A percentile compares a stretch with the other conserved stretches of the same genome.
phyloP scores from a whole-genome alignment of 2,113 vertebrate genomes.

The Chinchilla lanigera region DNA sequence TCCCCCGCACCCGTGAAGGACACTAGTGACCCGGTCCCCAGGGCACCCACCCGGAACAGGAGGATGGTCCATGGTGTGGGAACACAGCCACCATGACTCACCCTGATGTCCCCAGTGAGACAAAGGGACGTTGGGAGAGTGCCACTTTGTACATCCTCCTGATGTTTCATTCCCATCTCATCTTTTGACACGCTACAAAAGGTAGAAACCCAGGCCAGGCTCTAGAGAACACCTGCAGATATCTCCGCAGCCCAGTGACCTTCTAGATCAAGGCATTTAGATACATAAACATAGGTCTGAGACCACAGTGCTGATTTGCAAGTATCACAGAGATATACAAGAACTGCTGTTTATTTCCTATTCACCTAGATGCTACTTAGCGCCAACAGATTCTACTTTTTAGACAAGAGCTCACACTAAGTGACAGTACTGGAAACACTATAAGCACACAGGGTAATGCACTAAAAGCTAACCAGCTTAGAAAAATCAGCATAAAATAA shows the following conservation, averaged over 20 bases:
- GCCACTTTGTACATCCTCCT: neutral
- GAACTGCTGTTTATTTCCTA: neutral
- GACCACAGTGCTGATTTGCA: neutral
- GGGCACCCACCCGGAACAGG: neutral
- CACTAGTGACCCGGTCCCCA: neutral
- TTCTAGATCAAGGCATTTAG: neutral
- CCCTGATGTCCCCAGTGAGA: neutral
- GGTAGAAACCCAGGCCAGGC: neutral
- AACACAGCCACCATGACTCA: neutral
- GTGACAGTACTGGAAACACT: slow-evolving; percentile 32
- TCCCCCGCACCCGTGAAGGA: neutral
- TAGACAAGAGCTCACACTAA: neutral
- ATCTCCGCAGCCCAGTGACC: neutral
- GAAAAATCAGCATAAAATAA: slow-evolving; percentile 52
- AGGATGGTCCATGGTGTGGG: neutral
- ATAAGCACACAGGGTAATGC: neutral
- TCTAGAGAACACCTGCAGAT: neutral
- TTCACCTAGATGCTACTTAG: neutral
- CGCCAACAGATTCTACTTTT: neutral
- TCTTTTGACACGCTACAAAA: neutral
- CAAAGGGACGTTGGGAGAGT: neutral
- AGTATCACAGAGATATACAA: neutral
- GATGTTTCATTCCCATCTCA: neutral
- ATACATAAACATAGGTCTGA: neutral
- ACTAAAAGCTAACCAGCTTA: neutral